Evolutionary conservation across 2,888 invertebrate genomes (phyloP).

Genomic region (Apotomis betuletana): DNA sequence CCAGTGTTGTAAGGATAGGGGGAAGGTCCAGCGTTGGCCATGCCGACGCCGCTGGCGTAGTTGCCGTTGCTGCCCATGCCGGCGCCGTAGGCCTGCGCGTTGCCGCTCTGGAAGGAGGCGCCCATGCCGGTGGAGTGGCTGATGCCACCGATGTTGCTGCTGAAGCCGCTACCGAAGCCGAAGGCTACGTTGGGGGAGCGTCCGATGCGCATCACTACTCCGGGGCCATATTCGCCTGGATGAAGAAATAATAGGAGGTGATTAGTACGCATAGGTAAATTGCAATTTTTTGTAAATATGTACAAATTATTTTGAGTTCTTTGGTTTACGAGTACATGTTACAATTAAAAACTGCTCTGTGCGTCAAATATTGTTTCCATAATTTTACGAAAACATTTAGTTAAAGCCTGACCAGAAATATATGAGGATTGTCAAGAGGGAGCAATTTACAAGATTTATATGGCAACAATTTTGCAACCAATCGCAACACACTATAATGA

Average conservation of each 20-base stretch:
- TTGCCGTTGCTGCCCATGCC: conserved; percentile 56
- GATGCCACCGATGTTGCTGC: conserved; percentile 74
- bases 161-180: conserved; percentile 73
- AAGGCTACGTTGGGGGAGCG: conserved; percentile 70
- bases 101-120: conserved; percentile 65
- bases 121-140: conserved; percentile 70
- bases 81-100: conserved; percentile 65
- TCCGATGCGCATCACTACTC: conserved; percentile 56
- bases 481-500: no score
- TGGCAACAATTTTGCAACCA: no score
- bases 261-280: no score
- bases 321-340: no score
- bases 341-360: no score
- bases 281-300: no score
- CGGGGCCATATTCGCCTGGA: conserved; percentile 48
- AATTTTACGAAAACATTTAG: no score
- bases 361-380: no score
- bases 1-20: conserved; percentile 48
- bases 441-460: no score
- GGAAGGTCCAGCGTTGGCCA: conserved; percentile 59
- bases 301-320: no score
- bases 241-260: not conserved
- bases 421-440: no score
- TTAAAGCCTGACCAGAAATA: no score
- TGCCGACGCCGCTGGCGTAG: conserved; percentile 66